A percentile compares a stretch with the other conserved stretches of the same genome.
These are phyloP conservation scores for Palythoa heliodiscus DNA, from an alignment of 92 coral and sea anemone genomes.

Conservation along the genomic window DNA sequence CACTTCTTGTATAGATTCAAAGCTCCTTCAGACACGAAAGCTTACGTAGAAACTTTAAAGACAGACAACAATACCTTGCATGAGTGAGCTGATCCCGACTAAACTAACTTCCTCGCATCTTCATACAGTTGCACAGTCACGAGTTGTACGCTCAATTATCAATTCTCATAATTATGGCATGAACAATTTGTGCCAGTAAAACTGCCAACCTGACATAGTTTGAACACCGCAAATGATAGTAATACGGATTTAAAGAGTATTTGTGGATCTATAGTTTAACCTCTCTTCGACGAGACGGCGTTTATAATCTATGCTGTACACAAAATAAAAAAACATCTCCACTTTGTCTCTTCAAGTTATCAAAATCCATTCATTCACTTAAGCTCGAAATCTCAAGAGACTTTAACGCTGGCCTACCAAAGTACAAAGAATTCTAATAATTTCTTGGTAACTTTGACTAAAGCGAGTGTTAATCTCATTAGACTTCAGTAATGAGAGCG, in stretches of 20 bases:
- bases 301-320: background rate
- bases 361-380: conserved; percentile 32
- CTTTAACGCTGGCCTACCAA: background rate
- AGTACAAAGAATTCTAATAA: conserved; percentile 5
- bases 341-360: conserved; percentile 3
- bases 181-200: background rate
- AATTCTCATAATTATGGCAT: background rate
- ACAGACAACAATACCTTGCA: background rate
- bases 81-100: background rate
- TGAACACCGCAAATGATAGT: background rate
- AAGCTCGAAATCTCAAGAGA: conserved; percentile 17
- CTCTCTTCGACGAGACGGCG: background rate
- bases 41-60: background rate
- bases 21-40: background rate
- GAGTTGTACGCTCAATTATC: too few relatives aligned
- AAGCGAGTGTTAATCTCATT: conserved; percentile 34
- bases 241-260: background rate
- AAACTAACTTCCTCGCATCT: background rate
- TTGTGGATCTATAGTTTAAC: background rate
- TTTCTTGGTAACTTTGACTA: conserved; percentile 7
- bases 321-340: conserved; percentile 9
- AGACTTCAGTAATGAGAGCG: conserved; percentile 31
- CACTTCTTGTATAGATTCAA: background rate
- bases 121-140: background rate
- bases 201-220: background rate